Percentiles rank a stretch among this genome's conserved stretches.
Conservation (phyloP, 2,113 vertebrate genomes). For the Cariama cristata region DNA sequence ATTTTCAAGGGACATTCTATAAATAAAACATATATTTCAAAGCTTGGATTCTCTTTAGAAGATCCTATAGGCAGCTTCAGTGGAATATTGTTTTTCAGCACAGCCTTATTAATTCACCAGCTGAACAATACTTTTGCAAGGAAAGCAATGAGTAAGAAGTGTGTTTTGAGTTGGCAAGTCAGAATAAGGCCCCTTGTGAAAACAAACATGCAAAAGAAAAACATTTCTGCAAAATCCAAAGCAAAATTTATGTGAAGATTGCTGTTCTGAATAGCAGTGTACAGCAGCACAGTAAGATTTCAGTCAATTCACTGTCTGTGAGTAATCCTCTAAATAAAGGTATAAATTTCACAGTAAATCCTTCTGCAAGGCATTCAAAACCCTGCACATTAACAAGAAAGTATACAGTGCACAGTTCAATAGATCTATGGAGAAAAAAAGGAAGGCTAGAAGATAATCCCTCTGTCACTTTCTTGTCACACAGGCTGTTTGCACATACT, state of each 20-base stretch:
- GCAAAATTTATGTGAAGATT: not conserved
- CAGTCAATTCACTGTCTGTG: not conserved
- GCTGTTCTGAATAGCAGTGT: not conserved
- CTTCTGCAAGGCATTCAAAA: not conserved
- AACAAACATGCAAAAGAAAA: not conserved
- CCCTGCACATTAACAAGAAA: not conserved
- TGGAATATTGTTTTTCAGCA: not conserved
- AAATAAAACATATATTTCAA: slow-evolving; percentile 20
- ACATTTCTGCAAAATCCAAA: not conserved
- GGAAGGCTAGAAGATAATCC: not conserved
- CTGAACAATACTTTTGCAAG: not conserved
- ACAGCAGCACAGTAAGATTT: not conserved
- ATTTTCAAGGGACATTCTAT: slow-evolving; percentile 1
- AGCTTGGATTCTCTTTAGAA: not conserved
- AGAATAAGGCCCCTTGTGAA: not conserved
- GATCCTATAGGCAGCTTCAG: not conserved
- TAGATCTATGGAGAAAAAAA: not conserved
- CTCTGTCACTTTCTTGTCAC: not conserved
- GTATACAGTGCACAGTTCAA: not conserved
- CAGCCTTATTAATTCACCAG: not conserved
- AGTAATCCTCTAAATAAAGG: not conserved
- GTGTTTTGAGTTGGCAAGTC: not conserved
- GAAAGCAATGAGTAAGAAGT: not conserved
- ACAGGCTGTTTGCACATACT: not conserved
- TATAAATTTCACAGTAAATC: slow-evolving; percentile 22